A percentile compares a stretch with the other conserved stretches of the same genome.
Conservation (phyloP, 2,888 invertebrate genomes). For the Mythimna ferrago region DNA sequence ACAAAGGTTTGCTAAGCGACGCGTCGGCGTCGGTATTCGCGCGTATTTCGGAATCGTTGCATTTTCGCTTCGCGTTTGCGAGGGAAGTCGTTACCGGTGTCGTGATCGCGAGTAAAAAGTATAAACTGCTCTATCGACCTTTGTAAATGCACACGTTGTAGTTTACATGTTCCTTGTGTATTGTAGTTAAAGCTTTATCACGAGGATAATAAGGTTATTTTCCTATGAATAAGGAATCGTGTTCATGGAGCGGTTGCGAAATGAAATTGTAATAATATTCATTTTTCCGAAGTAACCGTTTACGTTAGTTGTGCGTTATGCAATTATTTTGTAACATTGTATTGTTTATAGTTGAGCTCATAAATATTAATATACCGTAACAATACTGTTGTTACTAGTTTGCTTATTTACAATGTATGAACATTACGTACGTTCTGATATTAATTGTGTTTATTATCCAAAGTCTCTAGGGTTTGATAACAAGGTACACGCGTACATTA, state of each 20-base stretch:
- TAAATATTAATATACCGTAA: conserved; percentile 28
- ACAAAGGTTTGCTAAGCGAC: conserved; percentile 73
- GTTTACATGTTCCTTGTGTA: conserved; percentile 49
- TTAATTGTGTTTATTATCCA: conserved; percentile 11
- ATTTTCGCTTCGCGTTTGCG: conserved; percentile 77
- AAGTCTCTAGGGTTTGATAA: not conserved
- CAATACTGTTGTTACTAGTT: conserved; percentile 13
- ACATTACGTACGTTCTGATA: conserved; percentile 11
- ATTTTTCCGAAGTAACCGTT: conserved; percentile 64
- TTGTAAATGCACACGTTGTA: conserved; percentile 73
- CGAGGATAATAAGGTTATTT: conserved; percentile 51
- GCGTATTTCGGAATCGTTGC: conserved; percentile 78
- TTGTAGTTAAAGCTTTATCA: conserved; percentile 53
- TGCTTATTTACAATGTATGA: conserved; percentile 14
- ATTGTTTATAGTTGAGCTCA: conserved; percentile 46
- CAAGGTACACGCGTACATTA: not conserved
- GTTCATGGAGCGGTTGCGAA: conserved; percentile 41
- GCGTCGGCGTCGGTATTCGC: conserved; percentile 71
- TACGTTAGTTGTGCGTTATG: conserved; percentile 38
- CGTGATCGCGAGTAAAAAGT: conserved; percentile 77
- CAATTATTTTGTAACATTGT: conserved; percentile 55
- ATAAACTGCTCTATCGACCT: conserved; percentile 71
- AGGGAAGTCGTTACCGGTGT: conserved; percentile 84
- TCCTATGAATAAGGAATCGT: conserved; percentile 38
- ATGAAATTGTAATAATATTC: conserved; percentile 66